Conservation (phyloP, 2,113 vertebrate species). For the human (Homo sapiens) region GRCh38 chr6:86984001-86984500, state of each 20-base stretch:
- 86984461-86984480: not conserved
- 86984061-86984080: not conserved
- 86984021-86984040: not conserved
- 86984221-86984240: not conserved
- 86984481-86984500: not conserved
- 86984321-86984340: not conserved
- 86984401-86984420: not conserved
- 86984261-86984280: not conserved
- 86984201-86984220: not conserved
- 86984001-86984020: constrained; percentile 17
- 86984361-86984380: not conserved
- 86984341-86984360: not conserved
- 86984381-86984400: not conserved
- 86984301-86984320: not conserved
- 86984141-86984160: not conserved
- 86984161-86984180: not conserved
- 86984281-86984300: not conserved
- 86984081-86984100: not conserved
- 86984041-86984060: not conserved
- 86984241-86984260: not conserved
- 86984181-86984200: not conserved
- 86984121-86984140: not conserved
- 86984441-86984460: not conserved
- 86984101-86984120: not conserved
- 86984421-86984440: not conserved